Percentiles rank a stretch among this genome's conserved stretches.
phyloP scores from a whole-genome alignment of 2,888 invertebrate species.

The Volucella inanis region DNA sequence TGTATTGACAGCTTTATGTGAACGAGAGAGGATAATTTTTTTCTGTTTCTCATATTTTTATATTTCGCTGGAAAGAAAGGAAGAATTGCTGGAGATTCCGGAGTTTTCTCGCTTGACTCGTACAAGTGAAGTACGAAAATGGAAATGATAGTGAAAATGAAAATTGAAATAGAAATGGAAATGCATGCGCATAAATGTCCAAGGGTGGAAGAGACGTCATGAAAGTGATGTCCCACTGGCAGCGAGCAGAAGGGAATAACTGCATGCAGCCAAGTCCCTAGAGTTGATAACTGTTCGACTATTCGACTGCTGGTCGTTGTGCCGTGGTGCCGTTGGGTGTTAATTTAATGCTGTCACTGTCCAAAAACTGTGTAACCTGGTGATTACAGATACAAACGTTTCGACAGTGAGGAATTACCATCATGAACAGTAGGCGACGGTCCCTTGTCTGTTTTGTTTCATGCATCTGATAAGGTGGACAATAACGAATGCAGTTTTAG shows the following conservation, averaged over 20 bases:
- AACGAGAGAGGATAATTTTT: conserved; percentile 17
- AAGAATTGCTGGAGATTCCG: conserved; percentile 27
- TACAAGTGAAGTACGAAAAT: conserved; percentile 32
- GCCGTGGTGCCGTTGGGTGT: conserved; percentile 36
- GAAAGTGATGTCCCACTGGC: conserved; percentile 20
- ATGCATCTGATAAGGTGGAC: conserved; percentile 51
- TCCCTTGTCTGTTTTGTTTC: background rate
- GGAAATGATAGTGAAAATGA: background rate
- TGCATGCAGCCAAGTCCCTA: conserved; percentile 48
- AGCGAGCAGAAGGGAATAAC: conserved; percentile 33
- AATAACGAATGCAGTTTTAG: conserved; percentile 42
- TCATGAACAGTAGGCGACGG: conserved; percentile 36
- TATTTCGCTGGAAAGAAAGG: conserved; percentile 23
- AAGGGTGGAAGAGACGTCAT: conserved; percentile 46
- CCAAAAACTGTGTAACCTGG: conserved; percentile 38
- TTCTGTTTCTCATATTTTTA: background rate
- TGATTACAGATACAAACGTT: conserved; percentile 27
- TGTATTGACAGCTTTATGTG: conserved; percentile 67
- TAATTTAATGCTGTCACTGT: conserved; percentile 45
- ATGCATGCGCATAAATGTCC: conserved; percentile 50
- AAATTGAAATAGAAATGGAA: conserved; percentile 39
- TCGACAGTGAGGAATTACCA: conserved; percentile 34
- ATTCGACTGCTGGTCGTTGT: conserved; percentile 11
- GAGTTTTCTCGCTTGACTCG: conserved; percentile 39
- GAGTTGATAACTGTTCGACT: conserved; percentile 26